Conservation (phyloP, 1,140 invertebrate genomes). For the Chlorops oryzae region DNA sequence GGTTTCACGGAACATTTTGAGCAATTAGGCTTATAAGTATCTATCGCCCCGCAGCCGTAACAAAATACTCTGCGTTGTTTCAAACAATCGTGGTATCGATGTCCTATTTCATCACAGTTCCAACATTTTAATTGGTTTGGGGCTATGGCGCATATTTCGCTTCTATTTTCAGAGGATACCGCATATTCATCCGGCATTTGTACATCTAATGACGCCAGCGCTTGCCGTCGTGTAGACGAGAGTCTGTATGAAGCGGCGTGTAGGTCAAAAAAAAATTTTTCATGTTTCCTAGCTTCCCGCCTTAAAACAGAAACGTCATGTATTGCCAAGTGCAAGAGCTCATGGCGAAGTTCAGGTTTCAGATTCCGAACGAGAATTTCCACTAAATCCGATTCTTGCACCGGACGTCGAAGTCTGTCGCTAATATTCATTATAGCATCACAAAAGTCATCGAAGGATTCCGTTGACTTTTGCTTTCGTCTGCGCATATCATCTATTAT, state of each 20-base stretch:
- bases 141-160: neutral
- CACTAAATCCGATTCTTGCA: neutral
- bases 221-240: neutral
- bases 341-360: slow-evolving; percentile 3
- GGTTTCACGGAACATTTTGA: neutral
- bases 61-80: slow-evolving; percentile 15
- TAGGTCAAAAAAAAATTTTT: slow-evolving; percentile 4
- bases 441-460: slow-evolving; percentile 1
- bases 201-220: too few relatives aligned
- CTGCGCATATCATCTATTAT: neutral
- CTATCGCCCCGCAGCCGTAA: slow-evolving; percentile 7
- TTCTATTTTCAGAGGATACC: neutral
- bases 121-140: neutral
- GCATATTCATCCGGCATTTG: too few relatives aligned
- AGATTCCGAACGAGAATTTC: neutral
- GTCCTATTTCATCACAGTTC: slow-evolving; percentile 5
- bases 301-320: neutral
- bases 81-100: too few relatives aligned
- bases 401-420: neutral
- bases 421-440: neutral
- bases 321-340: slow-evolving; percentile 1
- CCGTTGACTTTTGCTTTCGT: neutral
- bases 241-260: neutral
- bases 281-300: slow-evolving; percentile 2
- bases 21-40: slow-evolving; percentile 10